These are phyloP conservation scores for Reinhardtius hippoglossoides DNA, from an alignment of 2,113 vertebrate species.

Conservation along the genomic window DNA sequence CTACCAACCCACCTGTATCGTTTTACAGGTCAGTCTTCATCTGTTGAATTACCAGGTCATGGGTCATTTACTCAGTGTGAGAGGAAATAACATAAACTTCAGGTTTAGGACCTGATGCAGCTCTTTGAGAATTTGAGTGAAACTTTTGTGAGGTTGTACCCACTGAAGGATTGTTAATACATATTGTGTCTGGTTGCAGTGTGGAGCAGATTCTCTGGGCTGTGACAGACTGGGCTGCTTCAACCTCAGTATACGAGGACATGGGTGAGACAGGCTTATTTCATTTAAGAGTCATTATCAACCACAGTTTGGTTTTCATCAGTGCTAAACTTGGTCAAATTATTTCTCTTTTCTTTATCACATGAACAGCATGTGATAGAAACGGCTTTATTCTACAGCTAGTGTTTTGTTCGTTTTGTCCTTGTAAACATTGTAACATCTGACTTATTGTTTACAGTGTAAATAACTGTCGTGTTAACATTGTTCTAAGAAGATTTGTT, in stretches of 20 bases:
- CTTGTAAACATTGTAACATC: background rate
- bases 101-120: too few species aligned
- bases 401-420: background rate
- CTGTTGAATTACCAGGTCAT: too few species aligned
- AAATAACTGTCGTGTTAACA: background rate
- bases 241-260: constrained; percentile 98
- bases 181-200: constrained; percentile 79
- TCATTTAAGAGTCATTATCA: too few species aligned
- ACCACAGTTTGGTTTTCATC: too few species aligned
- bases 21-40: constrained; percentile 89
- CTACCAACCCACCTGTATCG: constrained; percentile 98
- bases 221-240: constrained; percentile 97
- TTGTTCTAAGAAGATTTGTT: too few species aligned
- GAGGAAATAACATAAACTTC: background rate
- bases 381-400: background rate
- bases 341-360: too few species aligned
- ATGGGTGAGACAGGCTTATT: constrained; percentile 86
- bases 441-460: background rate
- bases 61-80: background rate
- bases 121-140: too few species aligned
- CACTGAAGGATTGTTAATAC: background rate
- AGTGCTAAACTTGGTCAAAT: too few species aligned
- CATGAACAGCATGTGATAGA: too few species aligned
- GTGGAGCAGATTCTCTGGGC: constrained; percentile 96
- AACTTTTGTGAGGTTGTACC: background rate